Evolutionary conservation across 2,888 invertebrate species (phyloP), one percentile per base, ranked within the genome.

Genomic region (Euclidia mi): DNA sequence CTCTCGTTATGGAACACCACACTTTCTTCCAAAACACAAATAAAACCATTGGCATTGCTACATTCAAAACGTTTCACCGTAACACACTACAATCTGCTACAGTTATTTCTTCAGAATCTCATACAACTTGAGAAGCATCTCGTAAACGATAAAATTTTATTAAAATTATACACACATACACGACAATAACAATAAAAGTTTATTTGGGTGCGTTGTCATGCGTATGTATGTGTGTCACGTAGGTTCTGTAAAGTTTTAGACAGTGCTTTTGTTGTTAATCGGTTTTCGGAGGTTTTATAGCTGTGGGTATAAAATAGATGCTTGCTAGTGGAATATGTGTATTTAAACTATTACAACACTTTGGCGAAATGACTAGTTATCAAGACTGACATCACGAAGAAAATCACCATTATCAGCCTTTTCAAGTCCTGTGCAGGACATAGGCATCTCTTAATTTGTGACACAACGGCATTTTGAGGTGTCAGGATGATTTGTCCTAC

Each of bases 111-210:
- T 29, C n/a, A 14, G 7, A 34, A 34, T 34, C 34, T 14, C 0
- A 34, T 17, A 4, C 7, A 25, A 6, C 20, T 3, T 25, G 10
- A 37, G 37, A 10, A 17, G 2, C 10, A 18, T 34, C 3, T 14
- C 14, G 12, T 4, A 2, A 6, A 14, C 0, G 7, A 34, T 34
- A 34, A 34, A 34, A 15, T 34, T 34, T 1, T 34, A 14, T 34
- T 14, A 34, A 4, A n/a, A 34, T 7, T 6, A 14, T 7, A n/a
- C 14, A 34, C 34, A 20, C 20, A 20, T 1, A 12, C 14, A n/a
- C n/a, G 3, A 15, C 37, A 37, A n/a, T 37, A 18, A 37, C 3
- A 37, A 15, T 18, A 37, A 37, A 18, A 37, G 7, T 37, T 10
- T 37, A 18, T 35, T 1, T 35, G 31, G 1, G 11, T 14, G 12